A percentile compares a stretch with the other conserved stretches of the same genome.
Conservation (phyloP, 2,113 vertebrate species). For the Isurus oxyrinchus region DNA sequence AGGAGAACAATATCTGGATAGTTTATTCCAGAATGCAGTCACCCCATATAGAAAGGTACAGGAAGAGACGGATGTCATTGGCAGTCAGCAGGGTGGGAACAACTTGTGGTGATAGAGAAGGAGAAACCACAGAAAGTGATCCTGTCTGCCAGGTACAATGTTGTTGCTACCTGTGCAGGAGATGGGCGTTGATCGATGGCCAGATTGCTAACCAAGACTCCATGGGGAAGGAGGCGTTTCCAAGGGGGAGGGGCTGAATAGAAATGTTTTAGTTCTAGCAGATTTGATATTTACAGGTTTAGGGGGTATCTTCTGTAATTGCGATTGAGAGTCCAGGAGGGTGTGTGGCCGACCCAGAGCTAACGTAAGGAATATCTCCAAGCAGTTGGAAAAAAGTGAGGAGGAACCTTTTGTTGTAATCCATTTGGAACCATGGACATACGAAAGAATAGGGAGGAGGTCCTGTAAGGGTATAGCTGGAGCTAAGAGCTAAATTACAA, state of each 20-base stretch:
- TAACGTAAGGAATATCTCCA: not conserved
- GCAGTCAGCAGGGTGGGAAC: not conserved
- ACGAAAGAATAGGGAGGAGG: no score
- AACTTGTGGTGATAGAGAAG: not conserved
- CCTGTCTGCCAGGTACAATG: not conserved
- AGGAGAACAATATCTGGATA: not conserved
- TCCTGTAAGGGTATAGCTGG: no score
- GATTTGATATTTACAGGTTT: not conserved
- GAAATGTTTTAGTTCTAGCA: not conserved
- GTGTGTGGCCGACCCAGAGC: not conserved
- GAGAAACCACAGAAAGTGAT: not conserved
- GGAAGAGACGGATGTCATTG: not conserved
- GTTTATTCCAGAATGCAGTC: not conserved
- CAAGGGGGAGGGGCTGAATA: not conserved
- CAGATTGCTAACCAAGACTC: not conserved
- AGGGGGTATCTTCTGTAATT: not conserved
- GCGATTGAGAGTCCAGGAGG: not conserved
- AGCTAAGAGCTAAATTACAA: no score
- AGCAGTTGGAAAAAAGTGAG: not conserved
- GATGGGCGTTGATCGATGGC: not conserved
- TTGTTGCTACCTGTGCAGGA: not conserved
- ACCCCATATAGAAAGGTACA: not conserved
- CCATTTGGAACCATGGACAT: not conserved
- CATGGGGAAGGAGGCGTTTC: not conserved
- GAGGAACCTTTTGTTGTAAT: not conserved